Percentiles rank a stretch among this genome's conserved stretches.
Evolutionary conservation across 2,888 invertebrate genomes (phyloP).

Genomic region (Baronia brevicornis): DNA sequence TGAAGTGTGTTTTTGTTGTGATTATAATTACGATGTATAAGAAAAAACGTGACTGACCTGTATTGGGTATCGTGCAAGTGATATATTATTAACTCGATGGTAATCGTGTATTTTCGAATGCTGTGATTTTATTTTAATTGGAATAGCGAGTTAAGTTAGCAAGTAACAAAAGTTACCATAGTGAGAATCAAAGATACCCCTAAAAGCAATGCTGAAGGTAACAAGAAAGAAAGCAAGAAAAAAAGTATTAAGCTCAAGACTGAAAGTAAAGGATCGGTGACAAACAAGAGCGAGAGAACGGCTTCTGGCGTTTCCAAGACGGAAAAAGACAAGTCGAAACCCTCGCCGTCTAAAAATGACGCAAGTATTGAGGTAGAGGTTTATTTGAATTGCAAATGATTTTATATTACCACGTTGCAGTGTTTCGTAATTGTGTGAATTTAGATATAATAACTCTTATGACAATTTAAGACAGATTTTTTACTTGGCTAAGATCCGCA

Average conservation of each 20-base stretch:
- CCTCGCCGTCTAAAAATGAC: conserved; percentile 43
- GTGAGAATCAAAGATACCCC: conserved; percentile 80
- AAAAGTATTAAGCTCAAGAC: conserved; percentile 77
- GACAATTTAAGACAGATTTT: no score
- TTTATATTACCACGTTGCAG: no score
- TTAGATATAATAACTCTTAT: no score
- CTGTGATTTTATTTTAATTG: conserved; percentile 5
- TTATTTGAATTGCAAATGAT: conserved; percentile 6
- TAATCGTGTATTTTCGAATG: conserved; percentile 15
- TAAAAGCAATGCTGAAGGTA: conserved; percentile 76
- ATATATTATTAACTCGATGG: conserved; percentile 1
- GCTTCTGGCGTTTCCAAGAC: conserved; percentile 46
- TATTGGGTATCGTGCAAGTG: no score
- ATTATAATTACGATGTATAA: neutral
- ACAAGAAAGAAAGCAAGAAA: conserved; percentile 79
- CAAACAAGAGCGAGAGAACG: conserved; percentile 54
- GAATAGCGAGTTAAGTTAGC: conserved; percentile 20
- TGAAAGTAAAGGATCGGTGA: conserved; percentile 67
- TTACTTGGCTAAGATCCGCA: no score
- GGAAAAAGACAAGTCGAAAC: conserved; percentile 49
- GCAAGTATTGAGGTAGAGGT: conserved; percentile 45
- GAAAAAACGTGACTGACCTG: no score
- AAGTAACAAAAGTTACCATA: conserved; percentile 74
- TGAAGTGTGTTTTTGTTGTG: conserved; percentile 8
- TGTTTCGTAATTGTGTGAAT: no score